Percentiles rank a stretch among this genome's conserved stretches.
Evolutionary conservation across 2,888 invertebrate genomes (phyloP).

Genomic region (Entomobrya proxima): DNA sequence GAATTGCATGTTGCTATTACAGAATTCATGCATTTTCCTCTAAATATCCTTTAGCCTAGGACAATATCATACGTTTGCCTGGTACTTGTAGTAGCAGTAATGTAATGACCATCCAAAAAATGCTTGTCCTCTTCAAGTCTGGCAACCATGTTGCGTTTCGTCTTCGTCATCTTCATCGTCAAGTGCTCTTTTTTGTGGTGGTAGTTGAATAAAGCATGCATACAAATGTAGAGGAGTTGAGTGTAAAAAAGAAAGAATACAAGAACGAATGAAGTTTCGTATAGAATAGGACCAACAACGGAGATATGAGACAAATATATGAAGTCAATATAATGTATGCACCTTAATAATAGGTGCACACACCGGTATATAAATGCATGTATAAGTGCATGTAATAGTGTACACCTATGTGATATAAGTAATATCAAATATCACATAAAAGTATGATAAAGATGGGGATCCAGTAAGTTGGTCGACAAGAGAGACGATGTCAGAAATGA

Average conservation of each 20-base stretch:
- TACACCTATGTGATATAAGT: background rate
- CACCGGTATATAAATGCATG: slow-evolving; percentile 10
- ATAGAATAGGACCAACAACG: background rate
- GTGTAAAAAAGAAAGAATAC: background rate
- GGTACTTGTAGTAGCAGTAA: background rate
- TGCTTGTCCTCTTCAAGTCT: background rate
- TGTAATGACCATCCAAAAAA: slow-evolving; percentile 23
- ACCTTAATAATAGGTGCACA: background rate
- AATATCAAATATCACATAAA: slow-evolving; percentile 27
- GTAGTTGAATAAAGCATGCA: background rate
- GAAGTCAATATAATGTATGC: background rate
- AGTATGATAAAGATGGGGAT: slow-evolving; percentile 29
- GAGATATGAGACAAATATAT: background rate
- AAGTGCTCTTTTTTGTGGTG: background rate
- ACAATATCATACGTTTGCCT: slow-evolving; percentile 22
- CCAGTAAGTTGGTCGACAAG: background rate
- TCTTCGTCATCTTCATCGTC: background rate
- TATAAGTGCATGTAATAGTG: background rate
- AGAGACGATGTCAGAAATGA: slow-evolving; percentile 19
- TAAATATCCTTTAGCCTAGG: slow-evolving; percentile 37
- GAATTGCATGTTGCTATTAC: background rate
- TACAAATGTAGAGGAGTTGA: background rate
- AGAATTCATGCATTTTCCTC: background rate
- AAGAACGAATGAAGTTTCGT: background rate
- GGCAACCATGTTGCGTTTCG: slow-evolving; percentile 5